Evolutionary conservation across 2,888 invertebrate species (phyloP), one percentile per base, ranked within the genome.

Genomic region (Operophtera brumata): DNA sequence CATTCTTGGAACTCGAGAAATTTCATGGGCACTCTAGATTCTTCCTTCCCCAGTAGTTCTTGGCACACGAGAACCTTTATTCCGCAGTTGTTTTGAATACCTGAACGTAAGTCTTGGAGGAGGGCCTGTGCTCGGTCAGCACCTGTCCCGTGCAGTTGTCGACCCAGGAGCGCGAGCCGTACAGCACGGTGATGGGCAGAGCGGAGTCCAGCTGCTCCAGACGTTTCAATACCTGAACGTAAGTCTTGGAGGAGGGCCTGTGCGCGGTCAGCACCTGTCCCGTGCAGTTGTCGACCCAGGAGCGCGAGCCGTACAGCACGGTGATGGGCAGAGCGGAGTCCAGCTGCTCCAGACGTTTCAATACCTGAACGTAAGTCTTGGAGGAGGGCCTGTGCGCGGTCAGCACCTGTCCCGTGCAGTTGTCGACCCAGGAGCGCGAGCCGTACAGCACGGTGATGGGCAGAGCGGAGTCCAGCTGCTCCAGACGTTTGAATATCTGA

Each of bases 131-230:
- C 44, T 94, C 92, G 71, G 93, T 93, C 40, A 98, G 93, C 65
- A 94, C 92, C 65, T 96, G 94, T 0, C 95, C 96, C 0, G 96
- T 93, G 34, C 93, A 92, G 76, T 95, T 95, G 82, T 98, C 97
- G 43, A 99, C 94, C 99, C 99, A 99, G 1, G 98, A 98, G 61
- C 97, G 92, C 26, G 96, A 95, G 1, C 99, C 99, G 80, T 97
- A 98, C 50, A 98, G 90, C 64, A 98, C 91, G 10, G 98, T 97
- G 66, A 98, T 93, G 0, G 97, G 96, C 59, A 98, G 92, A 51
- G 93, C 86, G 1, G 91, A 76, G 53, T 92, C 87, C 42, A 98
- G 82, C 60, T 93, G 87, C 57, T 93, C 91, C 53, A 97, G 93
- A 47, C 99, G 92, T 50, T 92, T 92, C 10, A 96, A n/a, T n/a